These are phyloP conservation scores for Numenius arquata DNA, from an alignment of 2,113 vertebrate genomes.

Conservation along the genomic window DNA sequence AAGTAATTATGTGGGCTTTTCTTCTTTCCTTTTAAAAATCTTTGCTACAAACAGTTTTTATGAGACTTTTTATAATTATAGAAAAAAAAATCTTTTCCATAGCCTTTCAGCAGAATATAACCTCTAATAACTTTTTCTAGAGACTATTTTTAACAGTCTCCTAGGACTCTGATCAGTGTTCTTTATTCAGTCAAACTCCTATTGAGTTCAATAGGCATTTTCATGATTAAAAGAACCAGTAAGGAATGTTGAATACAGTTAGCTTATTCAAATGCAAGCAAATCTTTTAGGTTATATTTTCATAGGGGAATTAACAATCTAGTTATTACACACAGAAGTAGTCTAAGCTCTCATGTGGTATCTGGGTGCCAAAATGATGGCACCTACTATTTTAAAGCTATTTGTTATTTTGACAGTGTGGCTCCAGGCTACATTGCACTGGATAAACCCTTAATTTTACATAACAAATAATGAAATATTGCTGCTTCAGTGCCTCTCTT, in stretches of 20 bases:
- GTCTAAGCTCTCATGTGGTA: neutral
- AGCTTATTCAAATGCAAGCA: neutral
- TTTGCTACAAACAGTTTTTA: neutral
- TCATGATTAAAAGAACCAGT: slow-evolving; percentile 2
- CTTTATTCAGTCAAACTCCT: neutral
- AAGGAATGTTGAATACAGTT: neutral
- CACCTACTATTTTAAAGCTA: neutral
- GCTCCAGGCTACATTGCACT: neutral
- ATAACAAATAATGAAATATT: slow-evolving; percentile 17
- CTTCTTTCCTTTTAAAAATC: neutral
- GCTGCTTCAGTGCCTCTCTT: neutral
- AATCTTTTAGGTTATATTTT: neutral
- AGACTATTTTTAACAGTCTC: neutral
- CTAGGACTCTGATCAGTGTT: neutral
- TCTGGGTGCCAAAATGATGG: slow-evolving; percentile 21
- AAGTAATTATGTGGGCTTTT: neutral
- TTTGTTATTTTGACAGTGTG: slow-evolving; percentile 29
- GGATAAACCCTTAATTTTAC: slow-evolving; percentile 19
- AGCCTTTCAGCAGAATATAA: neutral
- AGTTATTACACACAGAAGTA: neutral
- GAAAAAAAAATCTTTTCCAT: neutral
- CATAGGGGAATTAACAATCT: neutral
- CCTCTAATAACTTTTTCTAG: neutral
- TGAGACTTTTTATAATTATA: neutral
- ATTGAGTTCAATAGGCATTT: neutral